These are phyloP conservation scores for Notiomystis cincta DNA, from an alignment of 2,113 vertebrate species.

Conservation along the genomic window DNA sequence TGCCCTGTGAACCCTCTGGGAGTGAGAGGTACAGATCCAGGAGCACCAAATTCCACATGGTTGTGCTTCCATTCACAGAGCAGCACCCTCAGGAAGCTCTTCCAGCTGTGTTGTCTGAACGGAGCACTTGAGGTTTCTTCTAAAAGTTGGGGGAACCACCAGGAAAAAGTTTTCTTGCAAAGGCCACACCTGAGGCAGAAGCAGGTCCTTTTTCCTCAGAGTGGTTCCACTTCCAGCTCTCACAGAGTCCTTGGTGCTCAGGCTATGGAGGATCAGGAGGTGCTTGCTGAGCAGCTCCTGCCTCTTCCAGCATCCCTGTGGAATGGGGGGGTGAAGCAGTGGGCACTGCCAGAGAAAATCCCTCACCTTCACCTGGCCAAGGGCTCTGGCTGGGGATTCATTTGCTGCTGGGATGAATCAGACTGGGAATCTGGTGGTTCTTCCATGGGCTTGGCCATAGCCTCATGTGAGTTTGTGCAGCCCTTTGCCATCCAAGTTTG, in stretches of 20 bases:
- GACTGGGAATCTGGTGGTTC: neutral
- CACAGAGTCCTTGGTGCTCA: neutral
- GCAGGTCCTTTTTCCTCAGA: neutral
- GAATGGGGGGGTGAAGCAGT: neutral
- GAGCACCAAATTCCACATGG: neutral
- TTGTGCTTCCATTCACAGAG: neutral
- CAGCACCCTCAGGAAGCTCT: neutral
- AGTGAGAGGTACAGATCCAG: neutral
- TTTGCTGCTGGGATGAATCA: neutral
- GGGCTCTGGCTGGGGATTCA: neutral
- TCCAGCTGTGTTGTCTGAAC: neutral
- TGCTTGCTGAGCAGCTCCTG: no score
- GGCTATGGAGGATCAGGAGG: neutral
- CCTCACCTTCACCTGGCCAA: rapidly evolving
- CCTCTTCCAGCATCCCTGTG: neutral
- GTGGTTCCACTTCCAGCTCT: neutral
- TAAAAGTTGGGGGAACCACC: neutral
- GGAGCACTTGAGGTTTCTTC: neutral
- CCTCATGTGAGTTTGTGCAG: neutral
- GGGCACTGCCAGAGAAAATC: neutral
- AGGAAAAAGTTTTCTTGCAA: neutral
- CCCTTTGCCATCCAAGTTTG: neutral
- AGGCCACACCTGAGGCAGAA: neutral
- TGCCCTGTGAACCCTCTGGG: neutral
- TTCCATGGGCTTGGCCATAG: neutral